A percentile compares a stretch with the other conserved stretches of the same genome.
phyloP scores from a whole-genome alignment of 2,888 invertebrate species.

The Agrochola circellaris region DNA sequence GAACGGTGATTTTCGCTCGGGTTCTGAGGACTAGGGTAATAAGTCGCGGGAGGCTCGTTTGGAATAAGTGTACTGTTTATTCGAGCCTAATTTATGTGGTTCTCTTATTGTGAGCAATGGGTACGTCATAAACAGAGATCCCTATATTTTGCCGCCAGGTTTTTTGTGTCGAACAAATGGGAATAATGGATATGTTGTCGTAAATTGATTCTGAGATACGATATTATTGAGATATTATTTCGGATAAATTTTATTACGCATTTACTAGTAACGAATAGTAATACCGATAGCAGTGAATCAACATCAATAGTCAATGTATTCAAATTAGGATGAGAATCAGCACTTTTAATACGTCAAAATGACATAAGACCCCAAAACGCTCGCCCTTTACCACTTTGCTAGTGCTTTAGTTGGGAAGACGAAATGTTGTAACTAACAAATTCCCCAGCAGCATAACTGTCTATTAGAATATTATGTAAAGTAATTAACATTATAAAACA shows the following conservation, averaged over 20 bases:
- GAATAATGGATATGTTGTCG: conserved; percentile 51
- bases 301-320: not conserved
- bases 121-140: conserved; percentile 65
- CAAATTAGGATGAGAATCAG: not conserved
- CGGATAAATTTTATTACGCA: not conserved
- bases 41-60: conserved; percentile 68
- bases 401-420: not conserved
- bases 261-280: not conserved
- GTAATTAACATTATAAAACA: too few relatives aligned
- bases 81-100: conserved; percentile 77
- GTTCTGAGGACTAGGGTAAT: conserved; percentile 57
- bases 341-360: not conserved
- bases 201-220: conserved; percentile 56
- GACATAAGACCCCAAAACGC: too few relatives aligned
- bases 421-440: too few relatives aligned
- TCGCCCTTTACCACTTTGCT: too few relatives aligned
- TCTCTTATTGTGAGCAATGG: conserved; percentile 69
- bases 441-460: not conserved
- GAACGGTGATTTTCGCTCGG: conserved; percentile 62
- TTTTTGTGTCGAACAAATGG: conserved; percentile 53
- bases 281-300: too few relatives aligned
- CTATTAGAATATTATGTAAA: not conserved
- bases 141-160: conserved; percentile 47
- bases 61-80: conserved; percentile 76
- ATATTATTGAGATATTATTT: conserved; percentile 33